Percentiles rank a stretch among this genome's conserved stretches.
Conservation (phyloP, 2,113 vertebrate genomes). For the Tapirus terrestris region DNA sequence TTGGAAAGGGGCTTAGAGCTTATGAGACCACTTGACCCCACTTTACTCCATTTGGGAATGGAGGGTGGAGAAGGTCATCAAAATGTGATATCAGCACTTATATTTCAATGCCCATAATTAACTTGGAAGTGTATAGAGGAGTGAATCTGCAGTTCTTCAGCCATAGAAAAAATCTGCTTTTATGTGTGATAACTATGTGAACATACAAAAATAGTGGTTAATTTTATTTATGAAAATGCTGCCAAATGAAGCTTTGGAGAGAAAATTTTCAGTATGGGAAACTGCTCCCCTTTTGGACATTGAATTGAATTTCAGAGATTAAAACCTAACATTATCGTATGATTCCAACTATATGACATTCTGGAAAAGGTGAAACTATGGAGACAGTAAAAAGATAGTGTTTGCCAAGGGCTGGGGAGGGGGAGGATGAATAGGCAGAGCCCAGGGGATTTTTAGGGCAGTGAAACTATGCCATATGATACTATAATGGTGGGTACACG, state of each 20-base stretch:
- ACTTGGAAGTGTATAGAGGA: neutral
- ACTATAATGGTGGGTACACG: neutral
- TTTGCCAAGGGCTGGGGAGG: neutral
- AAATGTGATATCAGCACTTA: slow-evolving; percentile 8
- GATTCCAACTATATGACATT: neutral
- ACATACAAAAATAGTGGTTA: neutral
- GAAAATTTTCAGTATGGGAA: neutral
- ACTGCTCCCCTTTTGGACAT: neutral
- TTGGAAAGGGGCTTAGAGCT: slow-evolving; percentile 67
- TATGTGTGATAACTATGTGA: neutral
- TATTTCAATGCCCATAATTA: neutral
- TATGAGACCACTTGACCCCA: slow-evolving; percentile 72
- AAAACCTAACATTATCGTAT: neutral
- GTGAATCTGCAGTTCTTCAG: neutral
- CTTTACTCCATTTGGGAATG: slow-evolving; percentile 55
- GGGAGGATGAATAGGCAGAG: neutral
- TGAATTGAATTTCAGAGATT: slow-evolving; percentile 41
- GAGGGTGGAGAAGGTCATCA: slow-evolving; percentile 27
- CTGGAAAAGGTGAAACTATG: neutral
- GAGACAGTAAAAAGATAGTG: neutral
- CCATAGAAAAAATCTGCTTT: neutral
- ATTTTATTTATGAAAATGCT: slow-evolving; percentile 24
- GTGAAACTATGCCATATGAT: neutral
- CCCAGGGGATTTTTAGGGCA: neutral
- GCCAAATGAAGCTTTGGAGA: neutral